phyloP scores from a whole-genome alignment of 2,113 vertebrate genomes.

The Emydura subglobosa region DNA sequence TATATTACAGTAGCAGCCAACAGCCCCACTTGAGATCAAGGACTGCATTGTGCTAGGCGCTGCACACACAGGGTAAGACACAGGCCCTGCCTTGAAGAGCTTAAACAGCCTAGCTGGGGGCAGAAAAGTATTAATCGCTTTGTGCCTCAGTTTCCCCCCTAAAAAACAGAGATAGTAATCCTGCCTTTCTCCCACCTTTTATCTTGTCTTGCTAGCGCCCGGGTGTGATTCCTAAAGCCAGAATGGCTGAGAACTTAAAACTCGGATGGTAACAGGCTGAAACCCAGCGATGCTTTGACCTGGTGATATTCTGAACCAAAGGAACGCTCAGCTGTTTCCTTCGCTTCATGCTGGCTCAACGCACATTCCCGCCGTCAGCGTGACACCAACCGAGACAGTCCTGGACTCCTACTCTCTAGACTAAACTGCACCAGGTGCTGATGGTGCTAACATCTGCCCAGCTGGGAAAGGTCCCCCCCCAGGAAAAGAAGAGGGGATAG shows the following conservation, averaged over 20 bases:
- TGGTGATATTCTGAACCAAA: neutral
- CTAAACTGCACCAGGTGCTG: neutral
- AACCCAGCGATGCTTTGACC: neutral
- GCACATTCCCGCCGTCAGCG: neutral
- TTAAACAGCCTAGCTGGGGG: neutral
- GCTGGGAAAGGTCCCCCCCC: too few species aligned
- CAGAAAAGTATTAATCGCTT: neutral
- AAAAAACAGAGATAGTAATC: neutral
- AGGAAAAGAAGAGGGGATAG: too few species aligned
- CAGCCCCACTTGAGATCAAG: neutral
- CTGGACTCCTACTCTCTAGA: neutral
- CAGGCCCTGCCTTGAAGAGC: neutral
- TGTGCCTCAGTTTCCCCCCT: neutral
- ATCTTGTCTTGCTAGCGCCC: neutral
- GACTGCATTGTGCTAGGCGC: neutral
- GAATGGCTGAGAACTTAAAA: neutral
- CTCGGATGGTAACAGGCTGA: neutral
- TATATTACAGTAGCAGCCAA: neutral
- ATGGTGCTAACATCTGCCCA: neutral
- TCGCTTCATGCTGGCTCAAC: neutral
- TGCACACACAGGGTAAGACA: neutral
- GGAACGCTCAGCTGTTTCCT: neutral
- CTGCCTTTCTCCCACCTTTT: neutral
- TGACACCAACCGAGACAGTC: neutral
- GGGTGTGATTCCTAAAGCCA: neutral